Evolutionary conservation across 2,797 vertebrate genomes (phyloP).

Genomic region (Cossypha caffra): DNA sequence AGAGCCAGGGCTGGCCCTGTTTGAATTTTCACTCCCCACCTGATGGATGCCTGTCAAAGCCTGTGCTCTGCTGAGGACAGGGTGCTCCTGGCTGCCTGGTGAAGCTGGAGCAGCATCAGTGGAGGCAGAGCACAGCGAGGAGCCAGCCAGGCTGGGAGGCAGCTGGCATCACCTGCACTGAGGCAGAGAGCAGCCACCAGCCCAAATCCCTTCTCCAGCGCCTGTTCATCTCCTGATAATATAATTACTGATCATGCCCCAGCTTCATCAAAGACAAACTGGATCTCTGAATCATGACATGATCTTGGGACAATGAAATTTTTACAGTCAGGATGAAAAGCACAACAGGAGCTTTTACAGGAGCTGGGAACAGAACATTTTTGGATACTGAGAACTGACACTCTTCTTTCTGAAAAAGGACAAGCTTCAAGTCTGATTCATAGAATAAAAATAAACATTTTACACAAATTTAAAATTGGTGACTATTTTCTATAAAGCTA

Average conservation of each 20-base stretch:
- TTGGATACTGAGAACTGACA: neutral
- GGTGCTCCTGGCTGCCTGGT: neutral
- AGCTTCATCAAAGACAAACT: neutral
- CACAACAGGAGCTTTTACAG: neutral
- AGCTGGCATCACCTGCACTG: neutral
- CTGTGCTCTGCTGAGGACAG: neutral
- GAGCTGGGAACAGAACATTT: neutral
- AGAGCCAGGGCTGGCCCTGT: neutral
- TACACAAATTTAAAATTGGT: neutral
- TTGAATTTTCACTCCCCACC: neutral
- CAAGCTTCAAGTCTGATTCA: neutral
- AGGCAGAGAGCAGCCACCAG: neutral
- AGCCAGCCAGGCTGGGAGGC: neutral
- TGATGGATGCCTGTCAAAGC: neutral
- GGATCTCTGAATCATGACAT: neutral
- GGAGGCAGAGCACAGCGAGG: neutral
- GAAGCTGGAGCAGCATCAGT: neutral
- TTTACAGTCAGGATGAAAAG: neutral
- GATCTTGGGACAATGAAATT: neutral
- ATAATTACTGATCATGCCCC: neutral
- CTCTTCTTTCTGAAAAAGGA: neutral
- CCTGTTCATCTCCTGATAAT: neutral
- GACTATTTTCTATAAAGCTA: neutral
- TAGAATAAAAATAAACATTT: neutral
- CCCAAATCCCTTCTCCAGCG: neutral